A percentile compares a stretch with the other conserved stretches of the same genome.
phyloP scores from a whole-genome alignment of 2,888 invertebrate genomes.

The Aphrophora alni region DNA sequence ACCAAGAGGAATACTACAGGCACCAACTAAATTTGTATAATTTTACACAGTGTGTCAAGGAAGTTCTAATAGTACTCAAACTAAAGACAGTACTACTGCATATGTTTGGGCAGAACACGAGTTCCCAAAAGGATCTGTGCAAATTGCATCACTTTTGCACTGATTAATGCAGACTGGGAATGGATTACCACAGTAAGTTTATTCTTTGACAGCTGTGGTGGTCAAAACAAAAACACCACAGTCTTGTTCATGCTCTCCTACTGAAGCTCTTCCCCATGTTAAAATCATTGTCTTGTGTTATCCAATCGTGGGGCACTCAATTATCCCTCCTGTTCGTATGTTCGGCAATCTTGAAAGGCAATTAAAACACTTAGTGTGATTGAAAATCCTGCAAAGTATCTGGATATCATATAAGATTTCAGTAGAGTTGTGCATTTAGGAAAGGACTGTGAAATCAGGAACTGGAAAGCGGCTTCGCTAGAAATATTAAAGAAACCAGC shows the following conservation, averaged over 20 bases:
- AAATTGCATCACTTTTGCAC: background rate
- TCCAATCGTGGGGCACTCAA: constrained; percentile 52
- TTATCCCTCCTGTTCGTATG: constrained; percentile 48
- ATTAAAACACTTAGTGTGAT: constrained; percentile 43
- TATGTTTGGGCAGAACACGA: background rate
- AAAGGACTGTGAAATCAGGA: no score
- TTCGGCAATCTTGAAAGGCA: constrained; percentile 49
- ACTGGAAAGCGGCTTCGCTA: no score
- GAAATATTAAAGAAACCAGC: no score
- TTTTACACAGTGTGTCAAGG: no score
- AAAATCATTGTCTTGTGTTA: constrained; percentile 46
- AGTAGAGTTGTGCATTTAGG: no score
- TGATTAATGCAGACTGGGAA: background rate
- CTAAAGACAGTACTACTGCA: background rate
- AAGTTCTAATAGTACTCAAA: no score
- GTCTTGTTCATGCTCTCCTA: constrained; percentile 50
- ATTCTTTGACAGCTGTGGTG: constrained; percentile 32
- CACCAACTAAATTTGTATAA: no score
- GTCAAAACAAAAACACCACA: constrained; percentile 52
- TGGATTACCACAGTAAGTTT: constrained; percentile 15
- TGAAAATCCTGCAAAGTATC: constrained; percentile 44
- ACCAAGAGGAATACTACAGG: no score
- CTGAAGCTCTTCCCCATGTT: constrained; percentile 44
- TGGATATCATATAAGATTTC: constrained; percentile 39
- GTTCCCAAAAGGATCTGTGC: background rate